Evolutionary conservation across 1,140 invertebrate genomes (phyloP).

Genomic region (Panagrolaimus sp.): DNA sequence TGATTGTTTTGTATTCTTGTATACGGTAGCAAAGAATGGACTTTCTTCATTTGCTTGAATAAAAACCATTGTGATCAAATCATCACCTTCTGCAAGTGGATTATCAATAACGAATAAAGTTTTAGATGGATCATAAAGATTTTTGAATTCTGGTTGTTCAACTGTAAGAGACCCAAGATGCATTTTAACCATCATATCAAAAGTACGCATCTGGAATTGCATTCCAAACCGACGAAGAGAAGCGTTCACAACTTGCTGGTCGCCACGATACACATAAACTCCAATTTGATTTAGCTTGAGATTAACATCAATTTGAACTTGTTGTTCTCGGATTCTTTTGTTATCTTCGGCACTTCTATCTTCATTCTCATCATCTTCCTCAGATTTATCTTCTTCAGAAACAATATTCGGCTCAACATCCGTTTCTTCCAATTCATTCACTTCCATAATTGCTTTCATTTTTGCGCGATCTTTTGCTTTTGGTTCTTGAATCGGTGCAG

Average conservation of each 20-base stretch:
- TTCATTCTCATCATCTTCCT: conserved; percentile 33
- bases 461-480: conserved; percentile 55
- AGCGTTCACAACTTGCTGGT: conserved; percentile 34
- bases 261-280: conserved; percentile 35
- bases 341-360: conserved; percentile 12
- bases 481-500: conserved; percentile 16
- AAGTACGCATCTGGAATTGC: conserved; percentile 53
- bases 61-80: conserved; percentile 34
- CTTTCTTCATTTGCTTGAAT: conserved; percentile 72
- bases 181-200: conserved; percentile 51
- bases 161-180: conserved; percentile 47
- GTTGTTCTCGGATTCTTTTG: conserved; percentile 37
- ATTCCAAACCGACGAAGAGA: conserved; percentile 39
- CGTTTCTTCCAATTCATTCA: conserved; percentile 49
- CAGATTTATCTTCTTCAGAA: background rate
- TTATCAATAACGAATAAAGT: conserved; percentile 53
- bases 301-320: conserved; percentile 51
- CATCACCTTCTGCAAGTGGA: conserved; percentile 32
- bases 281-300: conserved; percentile 50
- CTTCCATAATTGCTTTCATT: conserved; percentile 60
- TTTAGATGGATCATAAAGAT: conserved; percentile 34
- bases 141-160: conserved; percentile 44
- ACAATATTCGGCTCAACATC: conserved; percentile 23
- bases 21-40: conserved; percentile 75
- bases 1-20: conserved; percentile 74